These are phyloP conservation scores for Atethmia centrago DNA, from an alignment of 2,888 invertebrate species.

Conservation along the genomic window DNA sequence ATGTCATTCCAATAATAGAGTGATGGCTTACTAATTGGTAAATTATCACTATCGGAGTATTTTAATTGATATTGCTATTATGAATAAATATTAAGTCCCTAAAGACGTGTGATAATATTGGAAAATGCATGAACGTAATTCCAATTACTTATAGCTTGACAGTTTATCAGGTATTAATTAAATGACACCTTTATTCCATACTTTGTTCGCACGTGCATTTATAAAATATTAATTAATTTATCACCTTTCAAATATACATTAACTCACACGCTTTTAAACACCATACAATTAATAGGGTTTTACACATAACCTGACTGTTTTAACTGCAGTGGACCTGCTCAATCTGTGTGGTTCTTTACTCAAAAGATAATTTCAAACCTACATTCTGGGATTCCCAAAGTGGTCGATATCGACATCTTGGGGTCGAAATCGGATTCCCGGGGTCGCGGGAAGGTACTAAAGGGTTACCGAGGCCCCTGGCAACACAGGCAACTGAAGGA, in stretches of 20 bases:
- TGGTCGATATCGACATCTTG: too few relatives aligned
- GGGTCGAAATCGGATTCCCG: too few relatives aligned
- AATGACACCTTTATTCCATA: slow-evolving; percentile 7
- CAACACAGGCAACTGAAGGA: too few relatives aligned
- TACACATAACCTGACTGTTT: too few relatives aligned
- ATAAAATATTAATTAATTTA: slow-evolving; percentile 1
- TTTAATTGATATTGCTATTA: slow-evolving; percentile 10
- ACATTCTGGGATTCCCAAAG: too few relatives aligned
- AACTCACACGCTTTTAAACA: not conserved
- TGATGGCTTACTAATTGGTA: not conserved
- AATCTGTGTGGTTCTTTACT: too few relatives aligned
- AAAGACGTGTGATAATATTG: slow-evolving; percentile 20
- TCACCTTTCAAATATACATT: slow-evolving; percentile 6
- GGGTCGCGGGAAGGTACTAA: too few relatives aligned
- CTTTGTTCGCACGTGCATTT: not conserved
- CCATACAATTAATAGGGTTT: not conserved
- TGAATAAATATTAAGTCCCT: slow-evolving; percentile 4
- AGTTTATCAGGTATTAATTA: slow-evolving; percentile 16
- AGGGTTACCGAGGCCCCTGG: too few relatives aligned
- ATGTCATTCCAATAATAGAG: not conserved
- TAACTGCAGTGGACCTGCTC: too few relatives aligned
- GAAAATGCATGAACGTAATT: slow-evolving; percentile 27
- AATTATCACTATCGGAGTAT: not conserved
- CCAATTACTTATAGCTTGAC: slow-evolving; percentile 4
- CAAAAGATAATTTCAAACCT: too few relatives aligned